phyloP scores from a whole-genome alignment of 2,113 vertebrate genomes.

The Anolis sagrei region DNA sequence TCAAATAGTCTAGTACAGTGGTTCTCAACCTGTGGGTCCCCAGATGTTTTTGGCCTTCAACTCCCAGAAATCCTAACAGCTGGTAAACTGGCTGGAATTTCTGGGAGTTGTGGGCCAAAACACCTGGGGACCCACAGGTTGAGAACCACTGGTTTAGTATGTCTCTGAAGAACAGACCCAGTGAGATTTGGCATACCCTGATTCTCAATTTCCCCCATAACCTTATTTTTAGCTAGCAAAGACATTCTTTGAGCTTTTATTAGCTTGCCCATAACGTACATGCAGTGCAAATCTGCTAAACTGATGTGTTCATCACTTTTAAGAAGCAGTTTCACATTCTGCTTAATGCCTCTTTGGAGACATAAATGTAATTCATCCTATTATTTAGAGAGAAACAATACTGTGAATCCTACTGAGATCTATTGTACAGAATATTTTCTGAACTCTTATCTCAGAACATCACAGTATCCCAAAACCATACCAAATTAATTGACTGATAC shows the following conservation, averaged over 20 bases:
- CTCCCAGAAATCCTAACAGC: too few relatives aligned
- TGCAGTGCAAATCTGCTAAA: constrained; percentile 1
- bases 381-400: constrained; percentile 33
- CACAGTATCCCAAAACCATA: constrained; percentile 25
- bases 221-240: constrained; percentile 7
- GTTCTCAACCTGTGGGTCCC: too few relatives aligned
- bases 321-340: constrained; percentile 35
- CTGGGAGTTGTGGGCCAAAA: too few relatives aligned
- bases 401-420: constrained; percentile 53
- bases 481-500: neutral
- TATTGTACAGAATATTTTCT: constrained; percentile 16
- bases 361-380: constrained; percentile 28
- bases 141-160: too few relatives aligned
- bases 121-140: too few relatives aligned
- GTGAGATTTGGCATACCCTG: constrained; percentile 36
- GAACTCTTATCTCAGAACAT: constrained; percentile 40
- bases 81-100: too few relatives aligned
- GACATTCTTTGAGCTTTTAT: constrained; percentile 22
- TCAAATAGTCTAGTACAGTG: too few relatives aligned
- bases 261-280: neutral
- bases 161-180: neutral
- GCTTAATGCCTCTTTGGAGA: constrained; percentile 34
- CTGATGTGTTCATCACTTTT: constrained; percentile 28
- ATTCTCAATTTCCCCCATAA: neutral
- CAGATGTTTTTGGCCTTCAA: too few relatives aligned